Evolutionary conservation across 2,888 invertebrate species (phyloP).

Genomic region (Drosophila testacea): DNA sequence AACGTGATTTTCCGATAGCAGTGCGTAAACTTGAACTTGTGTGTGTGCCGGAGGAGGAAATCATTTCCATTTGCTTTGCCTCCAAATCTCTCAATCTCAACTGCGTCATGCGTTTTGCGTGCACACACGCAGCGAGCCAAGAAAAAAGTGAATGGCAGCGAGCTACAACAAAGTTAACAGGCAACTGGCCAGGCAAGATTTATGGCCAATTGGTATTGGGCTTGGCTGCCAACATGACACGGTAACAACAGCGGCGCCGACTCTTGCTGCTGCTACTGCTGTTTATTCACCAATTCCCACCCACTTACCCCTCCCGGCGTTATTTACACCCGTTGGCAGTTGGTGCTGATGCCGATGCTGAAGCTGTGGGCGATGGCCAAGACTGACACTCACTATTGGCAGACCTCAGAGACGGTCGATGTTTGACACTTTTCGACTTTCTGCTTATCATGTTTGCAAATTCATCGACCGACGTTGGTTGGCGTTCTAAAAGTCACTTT

Average conservation of each 20-base stretch:
- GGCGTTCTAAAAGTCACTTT: constrained; percentile 10
- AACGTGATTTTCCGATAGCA: constrained; percentile 20
- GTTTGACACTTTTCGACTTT: constrained; percentile 55
- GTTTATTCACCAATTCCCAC: constrained; percentile 18
- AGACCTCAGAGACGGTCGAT: constrained; percentile 28
- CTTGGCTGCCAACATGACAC: constrained; percentile 80
- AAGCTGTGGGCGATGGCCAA: constrained; percentile 40
- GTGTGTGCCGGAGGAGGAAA: constrained; percentile 49
- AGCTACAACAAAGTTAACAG: constrained; percentile 3
- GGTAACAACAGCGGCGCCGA: constrained; percentile 70
- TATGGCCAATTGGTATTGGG: constrained; percentile 79
- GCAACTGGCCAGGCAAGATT: constrained; percentile 62
- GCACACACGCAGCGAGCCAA: constrained; percentile 43
- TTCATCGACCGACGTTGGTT: constrained; percentile 29
- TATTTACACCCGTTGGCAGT: too few relatives aligned
- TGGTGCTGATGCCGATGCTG: constrained; percentile 1
- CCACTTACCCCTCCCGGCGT: background rate
- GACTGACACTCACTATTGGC: constrained; percentile 31
- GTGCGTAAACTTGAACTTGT: constrained; percentile 77
- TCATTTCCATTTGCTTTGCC: constrained; percentile 14
- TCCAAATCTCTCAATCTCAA: constrained; percentile 14
- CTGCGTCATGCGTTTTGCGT: constrained; percentile 71
- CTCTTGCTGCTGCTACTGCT: constrained; percentile 50
- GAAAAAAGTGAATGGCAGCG: constrained; percentile 74
- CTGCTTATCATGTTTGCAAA: constrained; percentile 50